Percentiles rank a stretch among this genome's conserved stretches.
Evolutionary conservation across 2,113 vertebrate genomes (phyloP).

Genomic region (Pangasianodon hypophthalmus): DNA sequence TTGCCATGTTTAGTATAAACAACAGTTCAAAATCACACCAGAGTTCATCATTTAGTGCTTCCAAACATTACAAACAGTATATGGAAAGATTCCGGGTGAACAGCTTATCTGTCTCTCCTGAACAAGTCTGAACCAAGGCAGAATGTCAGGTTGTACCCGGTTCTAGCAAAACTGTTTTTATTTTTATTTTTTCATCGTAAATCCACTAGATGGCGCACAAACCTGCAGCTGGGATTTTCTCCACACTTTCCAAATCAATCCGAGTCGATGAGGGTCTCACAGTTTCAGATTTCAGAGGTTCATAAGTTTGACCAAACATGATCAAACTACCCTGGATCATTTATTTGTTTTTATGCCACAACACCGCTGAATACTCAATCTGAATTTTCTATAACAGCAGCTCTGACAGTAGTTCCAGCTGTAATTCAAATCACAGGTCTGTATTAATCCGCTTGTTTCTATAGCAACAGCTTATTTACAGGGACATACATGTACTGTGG

Average conservation of each 20-base stretch:
- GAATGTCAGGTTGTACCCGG: neutral
- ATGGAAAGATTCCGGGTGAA: neutral
- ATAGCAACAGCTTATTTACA: neutral
- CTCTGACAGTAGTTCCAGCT: neutral
- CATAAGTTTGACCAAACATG: neutral
- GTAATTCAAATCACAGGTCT: neutral
- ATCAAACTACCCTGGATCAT: neutral
- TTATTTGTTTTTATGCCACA: neutral
- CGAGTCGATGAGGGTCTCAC: neutral
- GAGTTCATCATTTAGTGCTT: neutral
- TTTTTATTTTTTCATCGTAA: neutral
- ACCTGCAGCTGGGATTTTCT: neutral
- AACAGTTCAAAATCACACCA: neutral
- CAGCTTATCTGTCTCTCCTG: neutral
- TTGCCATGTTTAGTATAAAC: neutral
- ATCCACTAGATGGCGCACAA: constrained; percentile 15
- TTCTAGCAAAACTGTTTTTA: neutral
- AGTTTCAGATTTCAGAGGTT: neutral
- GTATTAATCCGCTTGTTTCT: neutral
- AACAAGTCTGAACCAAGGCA: neutral
- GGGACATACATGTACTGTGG: neutral
- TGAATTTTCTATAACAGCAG: neutral
- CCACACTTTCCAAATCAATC: neutral
- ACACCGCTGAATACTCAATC: neutral
- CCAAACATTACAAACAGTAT: neutral